These are phyloP conservation scores for Lontra canadensis DNA, from an alignment of 2,113 vertebrate genomes.

Conservation along the genomic window DNA sequence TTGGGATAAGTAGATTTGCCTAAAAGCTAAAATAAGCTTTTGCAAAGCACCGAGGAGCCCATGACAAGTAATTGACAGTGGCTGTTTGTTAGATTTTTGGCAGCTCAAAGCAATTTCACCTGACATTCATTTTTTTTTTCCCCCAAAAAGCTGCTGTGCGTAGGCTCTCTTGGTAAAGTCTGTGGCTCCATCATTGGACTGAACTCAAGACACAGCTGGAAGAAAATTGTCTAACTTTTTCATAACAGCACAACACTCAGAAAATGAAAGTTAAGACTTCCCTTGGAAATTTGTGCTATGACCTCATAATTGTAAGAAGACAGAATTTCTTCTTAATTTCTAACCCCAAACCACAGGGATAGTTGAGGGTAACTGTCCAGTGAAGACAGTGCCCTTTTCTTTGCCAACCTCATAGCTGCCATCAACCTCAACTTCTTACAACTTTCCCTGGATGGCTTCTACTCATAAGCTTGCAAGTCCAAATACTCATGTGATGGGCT, in stretches of 20 bases:
- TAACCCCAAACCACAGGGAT: fast-evolving
- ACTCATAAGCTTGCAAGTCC: background rate
- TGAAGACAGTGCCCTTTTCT: background rate
- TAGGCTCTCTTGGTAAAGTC: background rate
- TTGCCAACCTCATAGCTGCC: fast-evolving
- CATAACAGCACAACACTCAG: background rate
- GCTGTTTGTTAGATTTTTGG: background rate
- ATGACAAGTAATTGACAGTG: fast-evolving
- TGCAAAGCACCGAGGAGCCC: background rate
- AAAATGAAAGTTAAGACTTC: background rate
- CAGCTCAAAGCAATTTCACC: background rate
- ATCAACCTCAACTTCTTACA: fast-evolving
- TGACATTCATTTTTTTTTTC: background rate
- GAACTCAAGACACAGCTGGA: background rate
- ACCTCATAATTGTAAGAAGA: background rate
- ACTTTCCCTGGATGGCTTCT: too few relatives aligned
- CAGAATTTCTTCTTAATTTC: background rate
- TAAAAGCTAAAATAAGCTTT: background rate
- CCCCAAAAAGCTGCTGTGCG: background rate
- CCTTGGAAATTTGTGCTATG: background rate
- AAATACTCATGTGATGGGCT: fast-evolving
- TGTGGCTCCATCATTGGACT: fast-evolving
- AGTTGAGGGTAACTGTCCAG: fast-evolving
- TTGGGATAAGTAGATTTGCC: background rate
- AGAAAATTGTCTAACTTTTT: background rate